phyloP scores from a whole-genome alignment of 2,797 vertebrate species.

The Clarias laeviceps region DNA sequence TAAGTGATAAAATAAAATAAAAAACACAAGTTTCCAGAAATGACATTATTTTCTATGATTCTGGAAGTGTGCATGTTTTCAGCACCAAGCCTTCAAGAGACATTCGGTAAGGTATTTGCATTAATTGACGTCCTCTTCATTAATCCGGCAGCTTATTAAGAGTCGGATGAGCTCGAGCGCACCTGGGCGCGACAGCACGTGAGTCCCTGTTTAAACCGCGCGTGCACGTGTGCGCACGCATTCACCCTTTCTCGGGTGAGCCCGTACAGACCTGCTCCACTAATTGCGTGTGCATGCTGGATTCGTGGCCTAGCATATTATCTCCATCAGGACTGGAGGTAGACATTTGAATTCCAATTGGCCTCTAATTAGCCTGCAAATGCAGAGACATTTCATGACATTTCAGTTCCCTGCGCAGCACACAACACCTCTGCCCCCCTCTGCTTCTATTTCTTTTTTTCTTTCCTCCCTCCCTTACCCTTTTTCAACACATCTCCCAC shows the following conservation, averaged over 20 bases:
- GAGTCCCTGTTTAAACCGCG: background rate
- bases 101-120: slow-evolving; percentile 17
- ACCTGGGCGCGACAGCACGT: background rate
- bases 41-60: background rate
- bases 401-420: slow-evolving; percentile 59
- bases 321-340: slow-evolving; percentile 51
- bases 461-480: background rate
- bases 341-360: slow-evolving; percentile 64
- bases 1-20: background rate
- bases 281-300: slow-evolving; percentile 32
- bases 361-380: slow-evolving; percentile 68
- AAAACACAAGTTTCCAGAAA: background rate
- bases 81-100: background rate
- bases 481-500: background rate
- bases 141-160: slow-evolving; percentile 49
- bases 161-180: slow-evolving; percentile 19
- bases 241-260: background rate
- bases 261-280: slow-evolving; percentile 23
- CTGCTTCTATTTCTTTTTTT: background rate
- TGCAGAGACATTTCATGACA: slow-evolving; percentile 65
- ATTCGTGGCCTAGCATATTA: slow-evolving; percentile 45
- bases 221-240: background rate
- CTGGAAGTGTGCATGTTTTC: background rate
- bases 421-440: slow-evolving; percentile 20
- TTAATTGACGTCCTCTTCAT: slow-evolving; percentile 49